phyloP scores from a whole-genome alignment of 1,140 invertebrate genomes.

The Drosophila suzukii region DNA sequence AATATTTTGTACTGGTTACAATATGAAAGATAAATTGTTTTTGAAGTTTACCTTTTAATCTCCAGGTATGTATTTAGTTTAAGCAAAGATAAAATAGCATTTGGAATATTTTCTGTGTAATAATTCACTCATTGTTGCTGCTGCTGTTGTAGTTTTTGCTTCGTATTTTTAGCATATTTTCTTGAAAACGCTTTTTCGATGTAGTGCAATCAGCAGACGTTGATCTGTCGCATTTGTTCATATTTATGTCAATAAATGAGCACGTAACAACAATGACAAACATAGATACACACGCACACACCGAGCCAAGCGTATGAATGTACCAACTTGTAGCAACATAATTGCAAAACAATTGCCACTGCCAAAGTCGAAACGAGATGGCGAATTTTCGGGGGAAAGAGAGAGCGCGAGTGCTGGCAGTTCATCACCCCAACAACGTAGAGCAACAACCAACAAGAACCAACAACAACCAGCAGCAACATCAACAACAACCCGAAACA shows the following conservation, averaged over 20 bases:
- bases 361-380: conserved; percentile 14
- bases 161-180: conserved; percentile 47
- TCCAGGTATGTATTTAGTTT: too few species aligned
- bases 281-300: conserved; percentile 24
- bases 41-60: too few species aligned
- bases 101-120: conserved; percentile 2
- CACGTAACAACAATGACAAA: conserved; percentile 75
- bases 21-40: too few species aligned
- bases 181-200: conserved; percentile 53
- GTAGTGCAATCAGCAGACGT: conserved; percentile 64
- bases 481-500: conserved; percentile 42
- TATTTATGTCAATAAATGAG: conserved; percentile 76
- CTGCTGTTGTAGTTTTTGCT: conserved; percentile 1
- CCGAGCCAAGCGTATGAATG: background rate
- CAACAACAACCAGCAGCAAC: conserved; percentile 26
- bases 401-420: conserved; percentile 41
- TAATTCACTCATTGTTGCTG: background rate
- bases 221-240: conserved; percentile 74
- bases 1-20: too few species aligned
- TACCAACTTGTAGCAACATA: conserved; percentile 55
- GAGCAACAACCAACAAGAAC: conserved; percentile 28
- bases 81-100: background rate
- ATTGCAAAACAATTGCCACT: conserved; percentile 72
- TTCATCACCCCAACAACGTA: conserved; percentile 60
- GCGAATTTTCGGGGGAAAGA: background rate